Evolutionary conservation across 37 sponge, comb jelly and placozoan genomes (phyloP), one percentile per base, ranked within the genome.

Genomic region (Sycon ciliatum): DNA sequence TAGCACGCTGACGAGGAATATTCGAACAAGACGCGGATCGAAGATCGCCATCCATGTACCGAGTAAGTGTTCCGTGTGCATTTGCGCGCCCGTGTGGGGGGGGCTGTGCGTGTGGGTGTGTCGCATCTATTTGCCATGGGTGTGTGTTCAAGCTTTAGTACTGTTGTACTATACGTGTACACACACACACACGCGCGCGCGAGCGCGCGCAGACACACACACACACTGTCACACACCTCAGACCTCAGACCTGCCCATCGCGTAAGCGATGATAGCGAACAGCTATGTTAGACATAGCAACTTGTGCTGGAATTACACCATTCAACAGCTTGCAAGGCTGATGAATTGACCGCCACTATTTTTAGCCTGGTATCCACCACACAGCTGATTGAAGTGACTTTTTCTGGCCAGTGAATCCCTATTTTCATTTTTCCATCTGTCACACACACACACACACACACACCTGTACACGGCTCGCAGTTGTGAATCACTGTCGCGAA

Each of bases 21-120:
- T 95, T 33, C 62, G 93, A 56, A 82, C 88, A 58, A 76, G 97
- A 31, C 83, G 93, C 78, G 92, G 92, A 46, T 80, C 84, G 9
- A 91, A 87, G 22, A 70, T 78, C 0, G 80, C 77, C 34, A 93
- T 89, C 40, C 89, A 93, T 71, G 63, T 93, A 3, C 94, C 94
- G 62, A 75, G 94, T 92, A 70, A 69, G 79, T 3, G 30, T 30
- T 35, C 35, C 30, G 5, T 32, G 36, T 3, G 13, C 53, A 7
- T 11, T 53, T 27, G 37, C 35, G 37, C 39, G 16, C 36, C 0
- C 22, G 29, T 34, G n/a, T 28, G 27, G 5, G 5, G 18, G 24
- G 18, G 61, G 6, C 18, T 58, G 61, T 28, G 23, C 23, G 22
- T 16, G 23, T 58, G 61, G 5, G 24, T 58, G 61, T 58, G 24